Evolutionary conservation across 2,797 vertebrate species (phyloP).

Genomic region (Gastrophryne carolinensis): DNA sequence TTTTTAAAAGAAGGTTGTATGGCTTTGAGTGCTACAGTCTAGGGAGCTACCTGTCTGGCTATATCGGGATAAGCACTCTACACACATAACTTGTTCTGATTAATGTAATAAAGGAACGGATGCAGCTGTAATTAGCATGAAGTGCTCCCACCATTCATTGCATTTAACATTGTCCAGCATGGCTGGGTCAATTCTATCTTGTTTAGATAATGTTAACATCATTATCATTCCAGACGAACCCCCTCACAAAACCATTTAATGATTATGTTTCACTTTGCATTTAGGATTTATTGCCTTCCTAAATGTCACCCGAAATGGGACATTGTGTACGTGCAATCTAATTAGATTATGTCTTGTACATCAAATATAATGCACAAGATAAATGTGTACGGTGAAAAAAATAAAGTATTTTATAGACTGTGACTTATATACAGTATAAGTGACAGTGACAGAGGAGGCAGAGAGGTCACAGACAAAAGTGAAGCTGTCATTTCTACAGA

Average conservation of each 20-base stretch:
- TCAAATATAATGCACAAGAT: neutral
- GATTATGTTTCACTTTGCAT: neutral
- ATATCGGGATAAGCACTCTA: too few species aligned
- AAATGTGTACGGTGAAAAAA: neutral
- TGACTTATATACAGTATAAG: neutral
- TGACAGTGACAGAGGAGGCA: neutral
- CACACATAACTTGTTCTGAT: too few species aligned
- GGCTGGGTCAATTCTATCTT: neutral
- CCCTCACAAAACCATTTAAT: neutral
- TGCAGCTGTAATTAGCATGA: too few species aligned
- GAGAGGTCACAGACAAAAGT: neutral
- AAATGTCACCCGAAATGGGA: neutral
- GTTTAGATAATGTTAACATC: neutral
- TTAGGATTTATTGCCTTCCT: neutral
- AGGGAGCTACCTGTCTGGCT: too few species aligned
- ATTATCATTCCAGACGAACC: neutral
- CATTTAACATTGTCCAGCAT: neutral
- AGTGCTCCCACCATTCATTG: too few species aligned
- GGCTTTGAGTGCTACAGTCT: too few species aligned
- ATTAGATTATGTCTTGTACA: conserved; percentile 15
- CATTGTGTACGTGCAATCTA: neutral
- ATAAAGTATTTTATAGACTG: neutral
- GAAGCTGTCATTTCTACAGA: neutral
- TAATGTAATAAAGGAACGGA: too few species aligned
- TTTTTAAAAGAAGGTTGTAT: too few species aligned